Conservation (phyloP, 2,888 invertebrate genomes). For the Aphidoletes aphidimyza region DNA sequence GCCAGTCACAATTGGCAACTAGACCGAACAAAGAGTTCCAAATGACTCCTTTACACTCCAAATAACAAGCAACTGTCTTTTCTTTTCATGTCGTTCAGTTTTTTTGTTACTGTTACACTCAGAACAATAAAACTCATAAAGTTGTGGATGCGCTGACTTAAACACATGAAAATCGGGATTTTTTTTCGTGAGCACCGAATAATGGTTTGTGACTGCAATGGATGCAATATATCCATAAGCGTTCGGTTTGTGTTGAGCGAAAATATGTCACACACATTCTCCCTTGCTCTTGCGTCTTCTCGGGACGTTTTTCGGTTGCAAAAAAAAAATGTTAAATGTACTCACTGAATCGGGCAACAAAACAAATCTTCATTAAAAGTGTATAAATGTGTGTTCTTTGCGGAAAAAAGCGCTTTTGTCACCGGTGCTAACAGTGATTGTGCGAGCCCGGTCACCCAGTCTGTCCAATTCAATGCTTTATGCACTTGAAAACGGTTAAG, state of each 20-base stretch:
- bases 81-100: background rate
- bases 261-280: too few species aligned
- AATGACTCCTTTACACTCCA: background rate
- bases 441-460: too few species aligned
- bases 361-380: conserved; percentile 49
- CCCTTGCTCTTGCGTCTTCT: too few species aligned
- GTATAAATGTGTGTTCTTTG: background rate
- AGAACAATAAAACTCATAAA: conserved; percentile 24
- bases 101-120: too few species aligned
- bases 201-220: too few species aligned
- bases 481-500: conserved; percentile 35
- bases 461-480: too few species aligned
- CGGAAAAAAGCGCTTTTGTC: background rate
- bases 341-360: background rate
- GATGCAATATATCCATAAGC: too few species aligned
- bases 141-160: background rate
- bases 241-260: too few species aligned
- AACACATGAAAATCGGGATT: background rate
- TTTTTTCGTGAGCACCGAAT: too few species aligned
- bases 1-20: too few species aligned
- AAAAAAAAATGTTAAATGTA: background rate
- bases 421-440: too few species aligned
- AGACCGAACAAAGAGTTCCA: conserved; percentile 16
- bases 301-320: too few species aligned
- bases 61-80: conserved; percentile 25